Evolutionary conservation across 2,888 invertebrate genomes (phyloP).

Genomic region (Mactromeris polynyma): DNA sequence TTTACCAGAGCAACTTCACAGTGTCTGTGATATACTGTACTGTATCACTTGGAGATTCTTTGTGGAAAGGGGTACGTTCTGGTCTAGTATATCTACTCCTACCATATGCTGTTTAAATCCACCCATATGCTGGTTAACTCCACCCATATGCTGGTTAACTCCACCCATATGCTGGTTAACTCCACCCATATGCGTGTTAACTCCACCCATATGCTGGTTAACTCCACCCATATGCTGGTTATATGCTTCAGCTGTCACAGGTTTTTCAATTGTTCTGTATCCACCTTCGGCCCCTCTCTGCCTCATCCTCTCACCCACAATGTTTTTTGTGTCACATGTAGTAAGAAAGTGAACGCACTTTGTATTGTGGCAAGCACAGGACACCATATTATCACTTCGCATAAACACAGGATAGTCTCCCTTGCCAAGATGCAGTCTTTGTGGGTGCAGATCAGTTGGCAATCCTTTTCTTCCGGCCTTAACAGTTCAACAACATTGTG

Average conservation of each 20-base stretch:
- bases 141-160: no score
- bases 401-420: conserved; percentile 13
- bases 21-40: conserved; percentile 42
- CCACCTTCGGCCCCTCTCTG: neutral
- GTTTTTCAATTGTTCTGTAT: neutral
- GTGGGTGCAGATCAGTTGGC: conserved; percentile 51
- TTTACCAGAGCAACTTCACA: conserved; percentile 51
- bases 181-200: no score
- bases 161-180: no score
- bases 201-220: no score
- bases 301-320: neutral
- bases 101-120: no score
- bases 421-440: neutral
- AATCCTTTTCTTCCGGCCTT: conserved; percentile 51
- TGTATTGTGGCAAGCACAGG: neutral
- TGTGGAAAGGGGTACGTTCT: no score
- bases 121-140: no score
- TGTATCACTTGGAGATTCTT: conserved; percentile 55
- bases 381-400: neutral
- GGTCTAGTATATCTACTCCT: conserved; percentile 62
- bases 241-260: neutral
- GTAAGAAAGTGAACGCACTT: neutral
- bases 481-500: conserved; percentile 59
- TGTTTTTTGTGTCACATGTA: conserved; percentile 15
- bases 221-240: conserved; percentile 49